Evolutionary conservation across 2,888 invertebrate species (phyloP).

Genomic region (Agrilus mali): DNA sequence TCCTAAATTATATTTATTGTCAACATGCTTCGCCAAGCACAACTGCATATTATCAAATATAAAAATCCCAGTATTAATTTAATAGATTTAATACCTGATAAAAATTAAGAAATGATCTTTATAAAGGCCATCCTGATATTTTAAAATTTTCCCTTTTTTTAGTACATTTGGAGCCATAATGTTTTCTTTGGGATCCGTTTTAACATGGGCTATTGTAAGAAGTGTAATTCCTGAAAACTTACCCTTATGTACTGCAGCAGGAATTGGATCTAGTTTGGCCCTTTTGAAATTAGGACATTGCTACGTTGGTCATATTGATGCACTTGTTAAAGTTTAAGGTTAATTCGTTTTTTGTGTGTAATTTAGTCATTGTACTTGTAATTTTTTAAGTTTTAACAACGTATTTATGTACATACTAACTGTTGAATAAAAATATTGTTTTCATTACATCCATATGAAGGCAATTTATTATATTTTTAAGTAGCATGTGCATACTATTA

Average conservation of each 20-base stretch:
- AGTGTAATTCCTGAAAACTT: slow-evolving; percentile 63
- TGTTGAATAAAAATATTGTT: no score
- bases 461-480: no score
- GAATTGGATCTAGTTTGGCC: slow-evolving; percentile 55
- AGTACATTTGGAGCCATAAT: slow-evolving; percentile 60
- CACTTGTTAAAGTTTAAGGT: slow-evolving; percentile 16
- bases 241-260: slow-evolving; percentile 51
- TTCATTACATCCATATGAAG: no score
- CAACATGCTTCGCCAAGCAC: no score
- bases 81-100: no score
- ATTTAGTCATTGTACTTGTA: not conserved
- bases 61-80: no score
- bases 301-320: slow-evolving; percentile 29
- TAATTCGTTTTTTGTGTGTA: not conserved
- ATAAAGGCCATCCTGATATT: no score
- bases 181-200: slow-evolving; percentile 80
- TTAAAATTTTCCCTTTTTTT: slow-evolving; percentile 15
- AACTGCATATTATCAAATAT: no score
- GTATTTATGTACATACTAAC: not conserved
- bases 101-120: no score
- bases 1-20: no score
- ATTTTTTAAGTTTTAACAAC: not conserved
- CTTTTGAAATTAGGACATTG: slow-evolving; percentile 36
- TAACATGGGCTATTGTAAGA: slow-evolving; percentile 77
- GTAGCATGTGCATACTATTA: no score